Conservation (phyloP, 2,888 invertebrate species). For the Frankliniella fusca region DNA sequence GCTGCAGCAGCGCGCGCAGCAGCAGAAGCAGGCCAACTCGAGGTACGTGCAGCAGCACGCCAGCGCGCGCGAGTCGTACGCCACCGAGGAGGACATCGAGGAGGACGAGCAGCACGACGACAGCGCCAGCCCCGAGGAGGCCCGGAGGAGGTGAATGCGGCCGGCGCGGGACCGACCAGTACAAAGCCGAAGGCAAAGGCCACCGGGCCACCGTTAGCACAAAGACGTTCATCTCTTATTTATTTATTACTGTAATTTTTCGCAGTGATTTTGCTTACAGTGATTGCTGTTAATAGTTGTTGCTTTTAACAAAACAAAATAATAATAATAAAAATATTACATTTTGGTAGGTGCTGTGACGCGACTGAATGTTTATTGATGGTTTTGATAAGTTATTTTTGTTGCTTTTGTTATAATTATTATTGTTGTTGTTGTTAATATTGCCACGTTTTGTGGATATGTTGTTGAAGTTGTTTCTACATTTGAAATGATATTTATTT, state of each 20-base stretch:
- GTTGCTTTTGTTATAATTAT: not conserved
- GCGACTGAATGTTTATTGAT: not conserved
- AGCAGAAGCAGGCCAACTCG: not conserved
- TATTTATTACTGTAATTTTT: not conserved
- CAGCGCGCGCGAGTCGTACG: not conserved
- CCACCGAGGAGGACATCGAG: constrained; percentile 11
- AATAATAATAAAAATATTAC: not conserved
- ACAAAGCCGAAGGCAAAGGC: too few relatives aligned
- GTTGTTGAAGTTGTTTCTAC: too few relatives aligned
- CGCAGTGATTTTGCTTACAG: too few relatives aligned
- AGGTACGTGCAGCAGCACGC: constrained; percentile 5
- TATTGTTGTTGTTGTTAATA: not conserved
- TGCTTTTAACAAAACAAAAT: too few relatives aligned
- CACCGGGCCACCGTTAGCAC: not conserved
- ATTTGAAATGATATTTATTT: not conserved
- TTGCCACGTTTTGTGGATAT: not conserved
- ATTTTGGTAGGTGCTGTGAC: too few relatives aligned
- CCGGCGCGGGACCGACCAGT: too few relatives aligned
- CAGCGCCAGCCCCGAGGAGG: not conserved
- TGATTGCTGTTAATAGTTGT: too few relatives aligned
- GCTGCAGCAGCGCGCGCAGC: constrained; percentile 22
- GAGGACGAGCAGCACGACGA: not conserved
- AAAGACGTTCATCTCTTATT: not conserved
- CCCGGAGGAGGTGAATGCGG: not conserved
- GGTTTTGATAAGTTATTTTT: not conserved